Percentiles rank a stretch among this genome's conserved stretches.
Conservation (phyloP, 2,888 invertebrate species). For the Clanis bilineata region DNA sequence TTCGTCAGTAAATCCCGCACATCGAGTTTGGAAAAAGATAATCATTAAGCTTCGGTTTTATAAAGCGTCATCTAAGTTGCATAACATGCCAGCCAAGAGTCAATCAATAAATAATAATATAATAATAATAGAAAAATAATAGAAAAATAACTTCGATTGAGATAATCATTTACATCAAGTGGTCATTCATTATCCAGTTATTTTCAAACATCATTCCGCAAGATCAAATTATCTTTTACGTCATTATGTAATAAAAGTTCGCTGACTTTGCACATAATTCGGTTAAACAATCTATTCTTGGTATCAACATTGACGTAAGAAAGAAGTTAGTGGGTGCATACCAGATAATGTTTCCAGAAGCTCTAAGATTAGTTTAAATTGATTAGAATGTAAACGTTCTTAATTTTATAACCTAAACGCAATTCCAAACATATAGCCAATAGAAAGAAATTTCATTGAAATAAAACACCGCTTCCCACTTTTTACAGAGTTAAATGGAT, state of each 20-base stretch:
- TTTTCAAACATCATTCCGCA: too few species aligned
- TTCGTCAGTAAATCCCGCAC: too few species aligned
- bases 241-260: not conserved
- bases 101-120: too few species aligned
- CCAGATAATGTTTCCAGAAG: not conserved
- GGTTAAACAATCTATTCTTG: slow-evolving; percentile 10
- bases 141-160: too few species aligned
- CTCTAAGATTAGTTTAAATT: slow-evolving; percentile 3
- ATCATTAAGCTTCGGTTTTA: too few species aligned
- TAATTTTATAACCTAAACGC: not conserved
- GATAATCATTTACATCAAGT: too few species aligned
- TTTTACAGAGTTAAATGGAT: not conserved
- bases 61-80: too few species aligned
- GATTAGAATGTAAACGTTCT: not conserved
- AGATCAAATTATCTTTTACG: too few species aligned
- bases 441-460: not conserved
- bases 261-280: not conserved
- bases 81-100: too few species aligned
- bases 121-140: too few species aligned
- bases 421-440: not conserved
- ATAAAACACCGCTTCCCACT: not conserved
- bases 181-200: too few species aligned
- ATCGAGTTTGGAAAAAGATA: too few species aligned
- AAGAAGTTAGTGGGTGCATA: not conserved
- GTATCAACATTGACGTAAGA: slow-evolving; percentile 13